Conservation (phyloP, 35 echinoderm and acorn worm genomes). For the Holothuria glaberrima region DNA sequence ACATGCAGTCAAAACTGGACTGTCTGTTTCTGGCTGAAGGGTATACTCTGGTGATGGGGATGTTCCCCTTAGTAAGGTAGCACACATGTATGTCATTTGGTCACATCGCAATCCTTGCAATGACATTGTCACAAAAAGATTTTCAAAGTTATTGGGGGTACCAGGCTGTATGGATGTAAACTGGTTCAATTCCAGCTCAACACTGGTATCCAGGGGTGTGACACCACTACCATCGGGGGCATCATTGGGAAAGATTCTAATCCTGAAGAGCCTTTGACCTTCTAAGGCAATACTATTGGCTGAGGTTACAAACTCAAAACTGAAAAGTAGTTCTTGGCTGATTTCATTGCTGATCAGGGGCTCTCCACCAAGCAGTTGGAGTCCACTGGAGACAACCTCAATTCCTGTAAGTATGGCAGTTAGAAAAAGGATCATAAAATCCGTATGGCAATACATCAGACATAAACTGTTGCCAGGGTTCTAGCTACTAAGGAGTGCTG, state of each 20-base stretch:
- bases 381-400: slow-evolving; percentile 24
- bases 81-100: slow-evolving; percentile 78
- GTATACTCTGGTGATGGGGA: slow-evolving; percentile 59
- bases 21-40: slow-evolving; percentile 52
- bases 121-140: slow-evolving; percentile 20
- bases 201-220: background rate
- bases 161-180: slow-evolving; percentile 26
- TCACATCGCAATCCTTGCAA: slow-evolving; percentile 65
- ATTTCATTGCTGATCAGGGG: slow-evolving; percentile 67
- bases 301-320: slow-evolving; percentile 37
- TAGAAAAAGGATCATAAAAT: background rate
- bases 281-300: slow-evolving; percentile 4
- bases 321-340: slow-evolving; percentile 40
- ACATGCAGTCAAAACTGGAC: slow-evolving; percentile 40
- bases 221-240: background rate
- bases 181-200: background rate
- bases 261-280: slow-evolving; percentile 53
- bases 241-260: slow-evolving; percentile 60
- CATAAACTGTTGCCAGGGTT: no score
- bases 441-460: no score
- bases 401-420: slow-evolving; percentile 44
- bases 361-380: background rate
- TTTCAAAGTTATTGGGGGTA: background rate
- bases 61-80: slow-evolving; percentile 35
- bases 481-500: no score